A percentile compares a stretch with the other conserved stretches of the same genome.
phyloP scores from a whole-genome alignment of 2,113 vertebrate species.

The Lycocorax pyrrhopterus region DNA sequence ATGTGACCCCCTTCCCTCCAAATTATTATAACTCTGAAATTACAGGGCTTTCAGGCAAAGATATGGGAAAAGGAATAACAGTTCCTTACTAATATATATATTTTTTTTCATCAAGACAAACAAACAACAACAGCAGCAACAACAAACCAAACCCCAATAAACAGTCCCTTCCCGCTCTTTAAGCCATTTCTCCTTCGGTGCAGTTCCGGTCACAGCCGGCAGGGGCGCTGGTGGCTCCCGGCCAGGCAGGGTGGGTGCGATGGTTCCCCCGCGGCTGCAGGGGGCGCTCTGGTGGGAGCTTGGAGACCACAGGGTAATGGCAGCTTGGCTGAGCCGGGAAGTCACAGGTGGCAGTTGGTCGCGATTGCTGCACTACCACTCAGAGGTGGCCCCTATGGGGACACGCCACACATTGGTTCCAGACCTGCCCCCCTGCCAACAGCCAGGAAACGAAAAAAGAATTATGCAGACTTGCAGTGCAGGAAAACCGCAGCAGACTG shows the following conservation, averaged over 20 bases:
- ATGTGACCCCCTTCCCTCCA: too few relatives aligned
- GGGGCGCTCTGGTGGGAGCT: not conserved
- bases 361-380: rapidly evolving
- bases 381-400: too few relatives aligned
- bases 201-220: not conserved
- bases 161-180: not conserved
- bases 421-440: too few relatives aligned
- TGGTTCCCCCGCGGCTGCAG: not conserved
- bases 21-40: not conserved
- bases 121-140: not conserved
- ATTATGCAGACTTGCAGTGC: not conserved
- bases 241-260: not conserved
- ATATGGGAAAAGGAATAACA: not conserved
- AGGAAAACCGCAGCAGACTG: not conserved
- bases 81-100: not conserved
- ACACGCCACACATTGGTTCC: rapidly evolving
- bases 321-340: rapidly evolving
- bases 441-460: too few relatives aligned
- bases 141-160: not conserved
- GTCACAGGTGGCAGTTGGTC: rapidly evolving
- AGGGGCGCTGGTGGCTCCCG: not conserved
- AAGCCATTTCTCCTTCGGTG: not conserved
- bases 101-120: not conserved
- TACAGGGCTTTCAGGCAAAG: not conserved
- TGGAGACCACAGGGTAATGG: rapidly evolving